Conservation (phyloP, 2,113 vertebrate genomes). For the Pavo muticus region DNA sequence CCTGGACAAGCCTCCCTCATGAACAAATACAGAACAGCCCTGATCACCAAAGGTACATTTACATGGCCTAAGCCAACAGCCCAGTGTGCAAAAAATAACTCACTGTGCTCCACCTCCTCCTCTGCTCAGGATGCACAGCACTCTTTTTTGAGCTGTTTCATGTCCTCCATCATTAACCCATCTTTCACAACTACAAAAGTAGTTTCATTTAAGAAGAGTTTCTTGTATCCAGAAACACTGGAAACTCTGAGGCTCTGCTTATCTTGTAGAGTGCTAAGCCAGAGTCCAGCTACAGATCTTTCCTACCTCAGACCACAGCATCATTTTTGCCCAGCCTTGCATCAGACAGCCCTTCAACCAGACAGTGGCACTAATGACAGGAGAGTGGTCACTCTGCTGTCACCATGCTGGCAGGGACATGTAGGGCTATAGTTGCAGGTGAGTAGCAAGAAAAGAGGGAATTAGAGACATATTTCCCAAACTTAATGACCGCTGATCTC, state of each 20-base stretch:
- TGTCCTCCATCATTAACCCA: background rate
- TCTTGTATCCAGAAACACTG: background rate
- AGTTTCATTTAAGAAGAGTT: background rate
- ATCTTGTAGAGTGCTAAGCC: background rate
- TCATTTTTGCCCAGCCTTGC: background rate
- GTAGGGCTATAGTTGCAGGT: background rate
- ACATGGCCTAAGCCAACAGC: background rate
- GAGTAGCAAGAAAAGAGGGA: background rate
- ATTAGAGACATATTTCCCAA: background rate
- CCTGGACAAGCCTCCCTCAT: background rate
- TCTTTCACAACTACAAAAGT: background rate
- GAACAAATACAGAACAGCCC: background rate
- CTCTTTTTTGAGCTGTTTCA: background rate
- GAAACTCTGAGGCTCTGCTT: background rate
- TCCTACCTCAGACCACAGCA: background rate
- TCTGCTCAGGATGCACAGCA: background rate
- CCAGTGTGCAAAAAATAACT: background rate
- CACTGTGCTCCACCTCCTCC: background rate
- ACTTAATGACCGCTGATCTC: accelerated
- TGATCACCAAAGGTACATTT: background rate
- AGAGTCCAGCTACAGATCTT: background rate
- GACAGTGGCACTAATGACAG: background rate
- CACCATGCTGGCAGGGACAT: background rate
- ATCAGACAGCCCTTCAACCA: accelerated
- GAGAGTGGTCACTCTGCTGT: background rate